phyloP scores from a whole-genome alignment of 2,888 invertebrate species.

The Helleia helle region DNA sequence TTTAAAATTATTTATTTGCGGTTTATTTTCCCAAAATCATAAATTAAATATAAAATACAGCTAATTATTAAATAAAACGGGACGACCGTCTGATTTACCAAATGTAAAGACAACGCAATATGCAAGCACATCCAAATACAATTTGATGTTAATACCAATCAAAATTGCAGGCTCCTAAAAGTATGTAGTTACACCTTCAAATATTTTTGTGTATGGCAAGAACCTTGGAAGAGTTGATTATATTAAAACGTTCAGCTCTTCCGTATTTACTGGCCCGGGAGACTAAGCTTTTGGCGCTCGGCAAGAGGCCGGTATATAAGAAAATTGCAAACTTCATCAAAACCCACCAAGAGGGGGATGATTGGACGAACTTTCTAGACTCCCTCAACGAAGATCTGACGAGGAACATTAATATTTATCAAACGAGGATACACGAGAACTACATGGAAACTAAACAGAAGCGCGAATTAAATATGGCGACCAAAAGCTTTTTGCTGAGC shows the following conservation, averaged over 20 bases:
- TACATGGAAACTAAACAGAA: conserved; percentile 7
- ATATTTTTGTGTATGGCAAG: conserved; percentile 45
- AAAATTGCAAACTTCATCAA: conserved; percentile 49
- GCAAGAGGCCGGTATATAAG: conserved; percentile 49
- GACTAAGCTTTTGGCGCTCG: conserved; percentile 41
- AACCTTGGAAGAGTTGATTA: conserved; percentile 47
- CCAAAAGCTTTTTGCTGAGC: conserved; percentile 6
- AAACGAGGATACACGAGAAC: conserved; percentile 29
- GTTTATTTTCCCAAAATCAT: too few species aligned
- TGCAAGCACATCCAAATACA: too few species aligned
- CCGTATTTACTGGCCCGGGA: conserved; percentile 46
- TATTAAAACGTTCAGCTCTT: conserved; percentile 43
- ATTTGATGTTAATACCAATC: too few species aligned
- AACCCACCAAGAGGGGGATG: conserved; percentile 33
- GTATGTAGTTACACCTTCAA: too few species aligned
- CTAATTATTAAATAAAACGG: too few species aligned
- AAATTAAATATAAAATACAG: too few species aligned
- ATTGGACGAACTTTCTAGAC: conserved; percentile 44
- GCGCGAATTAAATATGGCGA: background rate
- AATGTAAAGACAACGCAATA: too few species aligned
- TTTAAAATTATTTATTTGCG: too few species aligned
- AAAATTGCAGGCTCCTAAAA: too few species aligned
- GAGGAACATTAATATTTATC: conserved; percentile 45
- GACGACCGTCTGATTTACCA: too few species aligned
- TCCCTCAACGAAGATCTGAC: conserved; percentile 52